Base-by-base conservation (phyloP, 64 coral and sea anemone species). In the Catalaphyllia jardinei region DNA sequence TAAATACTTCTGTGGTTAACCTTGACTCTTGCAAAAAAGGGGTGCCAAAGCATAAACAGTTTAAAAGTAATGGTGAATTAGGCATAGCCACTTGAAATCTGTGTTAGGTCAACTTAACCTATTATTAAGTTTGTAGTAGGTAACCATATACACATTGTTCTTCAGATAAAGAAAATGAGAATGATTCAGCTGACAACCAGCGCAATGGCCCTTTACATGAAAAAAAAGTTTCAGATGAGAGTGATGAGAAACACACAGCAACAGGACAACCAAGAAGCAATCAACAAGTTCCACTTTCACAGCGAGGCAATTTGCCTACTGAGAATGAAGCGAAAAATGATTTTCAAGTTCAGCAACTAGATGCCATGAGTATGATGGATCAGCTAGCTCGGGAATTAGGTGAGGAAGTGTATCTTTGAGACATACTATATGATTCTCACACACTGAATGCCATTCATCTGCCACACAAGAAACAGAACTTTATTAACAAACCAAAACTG, bases 101-200 rank as follows among this genome's bases (percentile, higher is more conserved):
- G n/a, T n/a, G n/a, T n/a, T n/a, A n/a, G n/a, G n/a, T n/a, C n/a
- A n/a, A n/a, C n/a, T n/a, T n/a, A n/a, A 35, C 1, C 33, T 35
- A 7, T 2, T 57, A 1, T 57, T 57, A 16, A 16, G 15, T 57
- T 14, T 14, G 10, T 57, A 69, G 10, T 4, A 69, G 10, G 8
- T 69, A 10, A 69, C 9, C 59, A 39, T 39, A 46, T 22, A 4
- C 15, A 33, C 20, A 49, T 76, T 49, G 8, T 65, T 46, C 31
- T 85, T 85, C 63, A 85, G 81, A 85, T 24, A 71, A 71, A 17
- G 81, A 85, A 85, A 85, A 85, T 49, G 62, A 69, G 39, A 85
- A 85, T 71, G 81, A 71, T 49, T 27, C 62, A 85, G 1, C 62
- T 50, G 62, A 85, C 46, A 18, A 16, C 10, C 81, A 71, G 35